Conservation (phyloP, 2,888 invertebrate species). For the Leptinotarsa tumamoca region DNA sequence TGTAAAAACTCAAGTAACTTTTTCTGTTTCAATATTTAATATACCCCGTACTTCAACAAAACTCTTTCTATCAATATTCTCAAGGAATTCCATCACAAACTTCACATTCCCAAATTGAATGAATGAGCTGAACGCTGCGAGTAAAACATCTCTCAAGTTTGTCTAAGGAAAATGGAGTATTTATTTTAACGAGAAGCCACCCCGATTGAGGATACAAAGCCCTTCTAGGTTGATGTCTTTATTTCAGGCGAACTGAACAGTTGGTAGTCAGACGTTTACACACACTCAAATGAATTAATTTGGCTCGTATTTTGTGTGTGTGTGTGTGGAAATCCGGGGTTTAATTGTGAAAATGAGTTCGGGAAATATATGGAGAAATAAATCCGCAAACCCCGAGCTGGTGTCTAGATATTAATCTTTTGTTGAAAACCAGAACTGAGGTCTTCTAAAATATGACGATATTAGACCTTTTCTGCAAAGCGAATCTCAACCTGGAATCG, state of each 20-base stretch:
- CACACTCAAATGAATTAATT: conserved; percentile 20
- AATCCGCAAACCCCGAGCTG: background rate
- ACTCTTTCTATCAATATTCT: background rate
- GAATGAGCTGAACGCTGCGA: conserved; percentile 33
- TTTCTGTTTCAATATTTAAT: too few relatives aligned
- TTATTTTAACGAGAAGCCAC: conserved; percentile 30
- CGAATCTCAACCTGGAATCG: background rate
- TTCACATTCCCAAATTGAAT: conserved; percentile 34
- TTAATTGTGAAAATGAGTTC: conserved; percentile 16
- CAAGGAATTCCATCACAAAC: conserved; percentile 17
- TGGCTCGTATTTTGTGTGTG: conserved; percentile 18
- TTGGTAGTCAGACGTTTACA: conserved; percentile 20
- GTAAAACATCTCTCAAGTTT: conserved; percentile 37
- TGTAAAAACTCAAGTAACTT: too few relatives aligned
- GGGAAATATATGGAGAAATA: conserved; percentile 17
- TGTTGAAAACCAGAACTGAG: background rate
- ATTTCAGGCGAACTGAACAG: conserved; percentile 7
- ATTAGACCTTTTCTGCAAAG: background rate
- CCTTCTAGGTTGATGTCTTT: conserved; percentile 14
- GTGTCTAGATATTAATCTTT: conserved; percentile 1
- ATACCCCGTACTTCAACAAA: background rate
- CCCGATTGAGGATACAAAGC: conserved; percentile 15
- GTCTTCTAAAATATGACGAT: background rate
- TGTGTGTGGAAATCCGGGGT: conserved; percentile 10
- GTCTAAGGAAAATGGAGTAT: conserved; percentile 33